phyloP scores from a whole-genome alignment of 1,140 invertebrate species.

The Eumaeus atala region DNA sequence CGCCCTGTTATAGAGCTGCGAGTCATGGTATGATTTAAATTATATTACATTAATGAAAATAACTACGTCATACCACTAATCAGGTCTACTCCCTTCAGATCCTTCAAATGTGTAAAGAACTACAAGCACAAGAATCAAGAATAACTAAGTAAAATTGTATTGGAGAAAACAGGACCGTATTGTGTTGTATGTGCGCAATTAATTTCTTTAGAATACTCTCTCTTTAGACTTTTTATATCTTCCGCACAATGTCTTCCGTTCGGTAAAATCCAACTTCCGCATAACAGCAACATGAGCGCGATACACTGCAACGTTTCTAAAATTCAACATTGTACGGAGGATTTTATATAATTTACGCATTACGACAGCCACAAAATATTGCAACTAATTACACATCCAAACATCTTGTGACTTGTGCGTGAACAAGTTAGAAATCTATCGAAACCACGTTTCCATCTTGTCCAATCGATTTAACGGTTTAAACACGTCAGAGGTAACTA shows the following conservation, averaged over 20 bases:
- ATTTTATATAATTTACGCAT: conserved; percentile 42
- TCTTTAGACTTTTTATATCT: conserved; percentile 36
- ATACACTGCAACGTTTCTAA: background rate
- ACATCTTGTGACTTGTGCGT: conserved; percentile 42
- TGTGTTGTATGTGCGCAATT: conserved; percentile 24
- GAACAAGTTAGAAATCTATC: conserved; percentile 41
- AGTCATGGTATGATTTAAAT: conserved; percentile 55
- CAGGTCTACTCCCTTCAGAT: conserved; percentile 44
- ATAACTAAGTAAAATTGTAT: conserved; percentile 33
- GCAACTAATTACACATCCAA: conserved; percentile 21
- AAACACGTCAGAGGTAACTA: conserved; percentile 25
- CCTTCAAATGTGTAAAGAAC: conserved; percentile 42
- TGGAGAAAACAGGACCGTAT: conserved; percentile 55
- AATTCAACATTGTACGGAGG: conserved; percentile 33
- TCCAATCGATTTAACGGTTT: conserved; percentile 44
- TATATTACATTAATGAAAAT: conserved; percentile 48
- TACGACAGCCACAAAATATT: conserved; percentile 48
- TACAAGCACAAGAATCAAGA: conserved; percentile 57
- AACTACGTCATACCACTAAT: conserved; percentile 60
- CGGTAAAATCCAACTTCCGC: background rate
- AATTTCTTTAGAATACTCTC: conserved; percentile 53
- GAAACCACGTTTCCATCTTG: conserved; percentile 39
- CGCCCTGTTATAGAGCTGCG: conserved; percentile 48
- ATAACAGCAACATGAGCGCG: background rate
- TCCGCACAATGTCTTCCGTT: conserved; percentile 39